Evolutionary conservation across 2,888 invertebrate genomes (phyloP), one percentile per base, ranked within the genome.

Genomic region (Augochlorella aurata): DNA sequence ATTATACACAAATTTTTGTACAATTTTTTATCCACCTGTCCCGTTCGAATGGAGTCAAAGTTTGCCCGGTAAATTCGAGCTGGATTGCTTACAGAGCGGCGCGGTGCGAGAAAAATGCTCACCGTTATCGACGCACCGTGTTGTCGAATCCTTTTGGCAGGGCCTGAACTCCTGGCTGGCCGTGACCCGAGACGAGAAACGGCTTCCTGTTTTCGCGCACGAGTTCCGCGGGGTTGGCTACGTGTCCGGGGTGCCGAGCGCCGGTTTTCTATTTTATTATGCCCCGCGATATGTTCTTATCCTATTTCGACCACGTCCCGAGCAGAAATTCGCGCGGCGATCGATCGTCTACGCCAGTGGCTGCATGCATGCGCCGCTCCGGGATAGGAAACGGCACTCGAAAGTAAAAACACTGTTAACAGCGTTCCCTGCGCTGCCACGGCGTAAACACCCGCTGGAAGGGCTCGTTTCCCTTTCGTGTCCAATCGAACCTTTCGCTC

Each of bases 221-320:
- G 82, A 82, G 72, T 70, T 70, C 73, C 66, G 38, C 72, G 54
- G 58, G 12, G 44, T n/a, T 50, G 69, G 72, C 58, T 73, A 82
- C 82, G 82, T 82, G 82, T 52, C 21, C 38, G n/a, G 82, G 16
- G 24, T 82, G 16, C 38, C 50, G 47, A 76, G 45, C 69, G 2
- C 45, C 38, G 50, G 69, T 76, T 76, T 82, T 81, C 81, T 81
- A 82, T 82, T 82, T 82, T 81, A 82, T 81, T 81, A 81, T 77
- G 68, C 73, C 66, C 58, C 38, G 65, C 82, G 76, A 73, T 81
- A 72, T 65, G 61, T 71, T 81, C 49, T 66, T 74, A 74, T 81
- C 66, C 74, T 70, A 81, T 81, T 80, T 80, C 65, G 74, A 49
- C 12, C 65, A 52, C 68, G 70, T 66, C 52, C 47, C 54, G 72